Conservation (phyloP, 2,113 vertebrate species). For the Tachuris rubrigastra region DNA sequence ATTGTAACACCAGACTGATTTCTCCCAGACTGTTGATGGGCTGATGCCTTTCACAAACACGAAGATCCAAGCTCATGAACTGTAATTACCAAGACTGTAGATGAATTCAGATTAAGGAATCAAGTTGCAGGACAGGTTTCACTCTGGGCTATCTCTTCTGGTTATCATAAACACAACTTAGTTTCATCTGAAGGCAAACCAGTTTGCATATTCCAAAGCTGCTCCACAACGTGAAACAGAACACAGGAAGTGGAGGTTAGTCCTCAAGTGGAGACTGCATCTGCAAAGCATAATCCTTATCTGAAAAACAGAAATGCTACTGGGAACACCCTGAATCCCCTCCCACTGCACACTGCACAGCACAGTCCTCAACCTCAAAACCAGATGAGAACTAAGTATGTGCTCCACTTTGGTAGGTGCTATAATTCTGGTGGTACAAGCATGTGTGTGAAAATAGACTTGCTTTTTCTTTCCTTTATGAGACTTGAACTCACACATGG, state of each 20-base stretch:
- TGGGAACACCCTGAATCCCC: neutral
- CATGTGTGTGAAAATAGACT: neutral
- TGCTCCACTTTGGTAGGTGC: neutral
- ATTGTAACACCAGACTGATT: neutral
- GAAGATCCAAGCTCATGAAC: neutral
- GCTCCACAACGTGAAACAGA: neutral
- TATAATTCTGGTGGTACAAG: neutral
- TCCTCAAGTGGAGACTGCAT: neutral
- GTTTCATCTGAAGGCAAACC: neutral
- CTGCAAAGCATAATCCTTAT: constrained; percentile 10
- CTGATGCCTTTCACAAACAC: neutral
- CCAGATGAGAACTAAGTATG: neutral
- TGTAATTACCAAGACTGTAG: neutral
- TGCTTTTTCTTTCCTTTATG: neutral
- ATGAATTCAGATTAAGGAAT: neutral
- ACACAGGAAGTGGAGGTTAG: neutral
- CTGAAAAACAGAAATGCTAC: neutral
- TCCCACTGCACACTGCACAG: neutral
- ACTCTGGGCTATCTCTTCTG: neutral
- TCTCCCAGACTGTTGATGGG: neutral
- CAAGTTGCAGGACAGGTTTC: constrained; percentile 32
- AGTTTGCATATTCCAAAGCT: neutral
- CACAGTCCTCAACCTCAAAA: neutral
- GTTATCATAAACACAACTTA: neutral
- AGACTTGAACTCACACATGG: neutral